Evolutionary conservation across 2,113 vertebrate species (phyloP), one percentile per base, ranked within the genome.

Genomic region (Chaetorhynchus papuensis): DNA sequence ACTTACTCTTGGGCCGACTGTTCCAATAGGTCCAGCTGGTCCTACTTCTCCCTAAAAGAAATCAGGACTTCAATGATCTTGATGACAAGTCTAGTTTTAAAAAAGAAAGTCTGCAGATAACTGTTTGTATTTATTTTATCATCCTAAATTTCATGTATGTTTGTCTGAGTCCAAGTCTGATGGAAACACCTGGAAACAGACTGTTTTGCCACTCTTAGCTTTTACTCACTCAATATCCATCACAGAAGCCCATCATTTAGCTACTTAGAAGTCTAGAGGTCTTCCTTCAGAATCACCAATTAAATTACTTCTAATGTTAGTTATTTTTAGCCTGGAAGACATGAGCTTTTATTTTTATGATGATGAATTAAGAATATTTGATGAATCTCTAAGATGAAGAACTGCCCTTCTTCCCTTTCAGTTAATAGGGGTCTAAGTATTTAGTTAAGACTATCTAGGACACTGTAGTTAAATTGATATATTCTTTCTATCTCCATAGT

Each of bases 11-110:
- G 98, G 98, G 79, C 99, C 99, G 1, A 97, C 63, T 65, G 94
- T 98, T 95, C 99, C 99, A 90, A 96, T 93, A 78, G 98, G 98
- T 96, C 99, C 99, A 57, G 96, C 31, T 81, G 98, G 98, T 97
- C 99, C 99, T 97, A 99, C 98, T 94, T 99, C 99, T 85, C 99
- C 99, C 99, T 99, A 97, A 94, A 97, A 90, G 86, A 95, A 87
- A 97, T 64, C 15, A 95, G n/a, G 69, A 74, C 9, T 80, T 85
- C 37, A 66, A 9, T 66, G 35, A 56, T 5, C 39, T 87, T 52
- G 35, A 87, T 27, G 20, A 6, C 33, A 61, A 65, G 6, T 22
- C 15, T 64, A 77, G 13, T 52, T 81, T 96, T 65, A 37, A 90
- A 75, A 84, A 63, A 92, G 3, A 33, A 83, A 79, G 31, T 35